Conservation (phyloP, 1,140 invertebrate species). For the Globodera ellingtonae region DNA sequence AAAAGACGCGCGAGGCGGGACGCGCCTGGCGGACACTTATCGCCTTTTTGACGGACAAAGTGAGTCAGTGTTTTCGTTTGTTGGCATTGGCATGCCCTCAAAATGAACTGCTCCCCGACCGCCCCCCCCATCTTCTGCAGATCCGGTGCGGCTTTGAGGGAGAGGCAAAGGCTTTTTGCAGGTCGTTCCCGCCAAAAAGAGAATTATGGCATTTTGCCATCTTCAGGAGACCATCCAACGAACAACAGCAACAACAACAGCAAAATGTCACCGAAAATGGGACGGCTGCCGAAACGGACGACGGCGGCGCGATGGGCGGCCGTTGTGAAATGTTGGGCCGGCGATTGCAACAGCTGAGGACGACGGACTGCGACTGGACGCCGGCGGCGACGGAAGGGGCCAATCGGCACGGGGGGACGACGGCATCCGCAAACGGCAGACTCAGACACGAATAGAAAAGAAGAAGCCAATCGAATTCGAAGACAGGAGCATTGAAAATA, state of each 20-base stretch:
- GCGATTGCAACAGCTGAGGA: conserved; percentile 37
- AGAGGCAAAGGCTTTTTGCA: conserved; percentile 49
- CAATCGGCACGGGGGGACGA: background rate
- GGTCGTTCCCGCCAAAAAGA: conserved; percentile 25
- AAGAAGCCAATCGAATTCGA: background rate
- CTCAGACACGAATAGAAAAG: background rate
- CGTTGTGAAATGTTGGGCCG: conserved; percentile 25
- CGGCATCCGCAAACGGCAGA: background rate
- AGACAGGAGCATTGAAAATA: background rate
- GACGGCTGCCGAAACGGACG: conserved; percentile 21
- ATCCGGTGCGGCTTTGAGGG: conserved; percentile 47
- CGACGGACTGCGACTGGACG: conserved; percentile 38
- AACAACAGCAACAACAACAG: background rate
- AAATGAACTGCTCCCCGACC: background rate
- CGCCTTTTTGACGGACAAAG: conserved; percentile 52
- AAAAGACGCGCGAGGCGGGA: conserved; percentile 55
- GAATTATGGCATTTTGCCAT: background rate
- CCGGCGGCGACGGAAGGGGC: background rate
- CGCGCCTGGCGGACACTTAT: conserved; percentile 53
- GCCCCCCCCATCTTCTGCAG: background rate
- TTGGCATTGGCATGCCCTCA: background rate
- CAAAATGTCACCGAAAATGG: background rate
- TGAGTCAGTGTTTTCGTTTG: conserved; percentile 1
- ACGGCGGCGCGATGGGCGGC: conserved; percentile 11
- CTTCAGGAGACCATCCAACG: conserved; percentile 16